Base-by-base conservation (phyloP, 2,888 invertebrate genomes). In the Microctonus hyperodae region DNA sequence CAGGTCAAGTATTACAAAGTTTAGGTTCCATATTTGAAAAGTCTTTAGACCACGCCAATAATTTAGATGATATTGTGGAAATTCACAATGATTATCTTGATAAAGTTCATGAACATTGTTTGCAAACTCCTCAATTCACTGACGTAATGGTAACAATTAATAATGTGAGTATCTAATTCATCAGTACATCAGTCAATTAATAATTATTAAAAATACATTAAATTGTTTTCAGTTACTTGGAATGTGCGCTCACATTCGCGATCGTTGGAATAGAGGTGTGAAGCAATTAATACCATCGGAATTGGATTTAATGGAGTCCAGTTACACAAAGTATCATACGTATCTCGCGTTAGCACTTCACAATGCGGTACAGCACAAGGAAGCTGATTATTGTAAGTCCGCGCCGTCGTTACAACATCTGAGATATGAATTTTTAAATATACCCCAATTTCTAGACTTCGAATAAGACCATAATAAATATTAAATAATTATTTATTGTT, bases 1-100 rank as follows among this genome's bases (percentile, higher is more conserved):
- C 86, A 76, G 86, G 86, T 0, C 83, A 85, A 73, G 85, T 86
- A 16, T 75, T 88, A 31, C 86, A 87, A 56, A 79, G 78, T 63
- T 74, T 83, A n/a, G 82, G 83, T 22, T 74, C 76, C 35, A 72
- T 75, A 31, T 72, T 83, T 2, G 81, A 83, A 48, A 79, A 80
- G 66, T 73, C 80, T 33, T 72, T 83, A 33, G 61, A 66, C 13
- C 72, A 78, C 64, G 79, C 81, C 28, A 76, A 83, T 22, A 80
- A 79, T 73, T 71, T 83, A 22, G 83, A 83, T 59, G 73, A 75
- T 0, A 81, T 83, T 56, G 77, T 83, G 60, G 76, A 74, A 71
- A 81, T 81, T 61, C 83, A 84, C 66, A 80, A 78, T 64, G 80
- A 83, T 57, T 84, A 83, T 64, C 71, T 84, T 69, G 76, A 76